Conservation (phyloP, 2,113 vertebrate species). For the Istiophorus platypterus region DNA sequence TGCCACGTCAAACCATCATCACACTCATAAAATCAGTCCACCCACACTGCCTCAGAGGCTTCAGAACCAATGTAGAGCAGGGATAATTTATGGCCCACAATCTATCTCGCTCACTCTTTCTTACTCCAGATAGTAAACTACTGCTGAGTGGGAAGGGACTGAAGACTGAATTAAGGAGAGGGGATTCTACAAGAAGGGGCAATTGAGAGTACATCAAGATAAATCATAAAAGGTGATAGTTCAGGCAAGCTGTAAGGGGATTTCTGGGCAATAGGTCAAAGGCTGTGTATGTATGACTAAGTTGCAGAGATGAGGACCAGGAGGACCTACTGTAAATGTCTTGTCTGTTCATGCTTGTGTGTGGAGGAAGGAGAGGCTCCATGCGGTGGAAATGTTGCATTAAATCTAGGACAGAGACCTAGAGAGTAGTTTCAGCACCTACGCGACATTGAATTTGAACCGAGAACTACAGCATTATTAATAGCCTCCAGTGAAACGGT, state of each 20-base stretch:
- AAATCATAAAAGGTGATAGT: constrained; percentile 63
- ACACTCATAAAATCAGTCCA: constrained; percentile 80
- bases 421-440: neutral
- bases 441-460: constrained; percentile 14
- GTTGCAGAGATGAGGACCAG: constrained; percentile 1
- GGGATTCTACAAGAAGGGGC: constrained; percentile 59
- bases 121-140: constrained; percentile 66
- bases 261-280: constrained; percentile 42
- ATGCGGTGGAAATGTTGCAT: neutral
- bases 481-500: constrained; percentile 3
- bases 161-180: constrained; percentile 69
- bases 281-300: constrained; percentile 37
- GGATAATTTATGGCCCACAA: constrained; percentile 76
- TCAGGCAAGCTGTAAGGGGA: constrained; percentile 47
- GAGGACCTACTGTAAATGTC: neutral
- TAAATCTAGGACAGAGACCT: neutral
- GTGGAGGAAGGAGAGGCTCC: neutral
- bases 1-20: constrained; percentile 82
- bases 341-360: neutral
- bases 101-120: constrained; percentile 53
- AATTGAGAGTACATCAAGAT: constrained; percentile 44
- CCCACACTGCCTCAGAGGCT: constrained; percentile 70
- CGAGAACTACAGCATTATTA: neutral
- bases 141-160: constrained; percentile 39
- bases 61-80: constrained; percentile 68